Evolutionary conservation across 2,113 vertebrate genomes (phyloP), one percentile per base, ranked within the genome.

Genomic region (Aramus guarauna): DNA sequence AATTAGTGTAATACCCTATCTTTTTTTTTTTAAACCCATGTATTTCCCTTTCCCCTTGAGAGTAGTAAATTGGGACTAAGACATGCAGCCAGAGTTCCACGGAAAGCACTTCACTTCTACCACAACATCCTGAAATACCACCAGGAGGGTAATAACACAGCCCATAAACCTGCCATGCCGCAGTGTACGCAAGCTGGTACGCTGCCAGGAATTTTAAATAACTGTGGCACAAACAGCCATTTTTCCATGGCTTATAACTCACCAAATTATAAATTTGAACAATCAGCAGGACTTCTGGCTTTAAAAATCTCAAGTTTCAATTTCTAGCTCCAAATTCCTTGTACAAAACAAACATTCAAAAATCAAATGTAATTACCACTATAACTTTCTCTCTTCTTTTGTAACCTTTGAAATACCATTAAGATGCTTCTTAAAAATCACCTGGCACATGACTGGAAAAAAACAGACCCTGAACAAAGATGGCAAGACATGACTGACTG

Each of bases 121-220:
- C 73, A 68, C 77, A 84, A 89, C 77, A 92, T 88, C 87, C 86
- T 79, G 58, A 95, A 95, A 89, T 72, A 76, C 37, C 76, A 91
- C 50, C 73, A 87, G 50, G 81, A 91, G 39, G 24, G 64, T 60
- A 86, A 78, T 73, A 92, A 85, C 29, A 63, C 39, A 93, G 53
- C 39, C 69, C 73, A 73, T 67, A 94, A 92, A 79, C 50, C 32
- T 69, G 74, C 45, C 84, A 62, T 12, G 30, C 36, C 34, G 2
- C 48, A 87, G 48, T 4, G 32, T 62, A 74, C 1, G 2, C 24
- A 72, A 60, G 18, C 30, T 78, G 80, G 73, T 53, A 73, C 3
- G 4, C 48, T 47, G 83, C 58, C 88, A 94, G 80, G 77, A 94
- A 91, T 82, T 87, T 73, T 47, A 92, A 94, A 68, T 41, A 82